Evolutionary conservation across 2,113 vertebrate genomes (phyloP).

Genomic region (Otus sunia): DNA sequence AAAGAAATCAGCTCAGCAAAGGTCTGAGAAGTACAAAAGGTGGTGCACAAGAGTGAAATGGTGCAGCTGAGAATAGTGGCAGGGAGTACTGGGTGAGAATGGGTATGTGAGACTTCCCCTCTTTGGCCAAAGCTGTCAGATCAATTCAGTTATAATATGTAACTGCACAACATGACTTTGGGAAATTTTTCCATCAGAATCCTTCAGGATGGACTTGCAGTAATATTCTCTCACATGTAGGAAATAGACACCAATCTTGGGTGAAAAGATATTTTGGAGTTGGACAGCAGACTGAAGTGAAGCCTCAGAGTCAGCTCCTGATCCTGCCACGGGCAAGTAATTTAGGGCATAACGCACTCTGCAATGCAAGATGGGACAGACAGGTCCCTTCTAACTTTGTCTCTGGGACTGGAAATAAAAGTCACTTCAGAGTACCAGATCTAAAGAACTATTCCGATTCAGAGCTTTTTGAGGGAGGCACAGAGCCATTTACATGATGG

Average conservation of each 20-base stretch:
- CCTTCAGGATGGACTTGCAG: neutral
- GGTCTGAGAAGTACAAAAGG: neutral
- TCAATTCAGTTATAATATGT: rapidly evolving
- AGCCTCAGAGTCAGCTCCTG: neutral
- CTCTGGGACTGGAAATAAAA: neutral
- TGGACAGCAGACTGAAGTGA: neutral
- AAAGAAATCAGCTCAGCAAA: neutral
- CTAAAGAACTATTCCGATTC: neutral
- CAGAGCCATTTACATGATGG: neutral
- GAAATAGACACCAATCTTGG: neutral
- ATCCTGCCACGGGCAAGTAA: neutral
- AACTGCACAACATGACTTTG: neutral
- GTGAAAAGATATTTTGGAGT: neutral
- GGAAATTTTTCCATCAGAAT: neutral
- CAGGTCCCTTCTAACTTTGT: neutral
- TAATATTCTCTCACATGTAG: neutral
- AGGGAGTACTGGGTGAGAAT: neutral
- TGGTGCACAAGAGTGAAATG: neutral
- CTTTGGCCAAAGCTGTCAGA: neutral
- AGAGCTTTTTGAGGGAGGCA: neutral
- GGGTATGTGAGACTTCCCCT: neutral
- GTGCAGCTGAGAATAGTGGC: neutral
- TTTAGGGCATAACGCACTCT: neutral
- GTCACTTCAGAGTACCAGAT: neutral
- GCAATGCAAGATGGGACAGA: neutral